These are phyloP conservation scores for Glomeris maerens DNA, from an alignment of 1,140 invertebrate genomes.

Conservation along the genomic window DNA sequence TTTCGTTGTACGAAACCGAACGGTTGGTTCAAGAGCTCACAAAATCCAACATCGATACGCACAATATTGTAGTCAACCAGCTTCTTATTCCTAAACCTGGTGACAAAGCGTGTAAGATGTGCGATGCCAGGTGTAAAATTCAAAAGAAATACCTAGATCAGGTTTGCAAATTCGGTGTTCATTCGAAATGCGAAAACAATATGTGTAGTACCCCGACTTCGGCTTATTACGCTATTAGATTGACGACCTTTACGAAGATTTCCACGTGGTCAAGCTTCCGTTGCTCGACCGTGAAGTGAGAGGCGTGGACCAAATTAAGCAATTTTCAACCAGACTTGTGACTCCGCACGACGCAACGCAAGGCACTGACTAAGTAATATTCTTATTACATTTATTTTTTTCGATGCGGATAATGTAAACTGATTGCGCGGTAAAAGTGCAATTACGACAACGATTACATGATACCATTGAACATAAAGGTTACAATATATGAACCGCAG, in stretches of 20 bases:
- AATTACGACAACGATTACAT: neutral
- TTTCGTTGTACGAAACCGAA: conserved; percentile 76
- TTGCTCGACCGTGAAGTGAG: conserved; percentile 88
- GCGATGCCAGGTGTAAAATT: conserved; percentile 70
- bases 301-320: conserved; percentile 65
- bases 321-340: conserved; percentile 79
- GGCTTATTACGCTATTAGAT: conserved; percentile 63
- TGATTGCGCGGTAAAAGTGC: too few species aligned
- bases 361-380: neutral
- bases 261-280: conserved; percentile 89
- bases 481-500: too few species aligned
- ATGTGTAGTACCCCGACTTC: neutral
- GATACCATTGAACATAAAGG: too few species aligned
- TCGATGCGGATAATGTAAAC: neutral
- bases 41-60: conserved; percentile 90
- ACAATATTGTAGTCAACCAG: conserved; percentile 74
- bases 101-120: conserved; percentile 60
- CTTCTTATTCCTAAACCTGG: conserved; percentile 39
- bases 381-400: neutral
- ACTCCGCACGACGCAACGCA: conserved; percentile 47
- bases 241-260: conserved; percentile 94
- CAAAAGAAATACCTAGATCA: conserved; percentile 97
- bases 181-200: neutral
- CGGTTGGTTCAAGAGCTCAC: conserved; percentile 65
- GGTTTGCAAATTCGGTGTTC: conserved; percentile 33